A percentile compares a stretch with the other conserved stretches of the same genome.
Conservation (phyloP, 2,797 vertebrate species). For the Sebastes hubbsi region DNA sequence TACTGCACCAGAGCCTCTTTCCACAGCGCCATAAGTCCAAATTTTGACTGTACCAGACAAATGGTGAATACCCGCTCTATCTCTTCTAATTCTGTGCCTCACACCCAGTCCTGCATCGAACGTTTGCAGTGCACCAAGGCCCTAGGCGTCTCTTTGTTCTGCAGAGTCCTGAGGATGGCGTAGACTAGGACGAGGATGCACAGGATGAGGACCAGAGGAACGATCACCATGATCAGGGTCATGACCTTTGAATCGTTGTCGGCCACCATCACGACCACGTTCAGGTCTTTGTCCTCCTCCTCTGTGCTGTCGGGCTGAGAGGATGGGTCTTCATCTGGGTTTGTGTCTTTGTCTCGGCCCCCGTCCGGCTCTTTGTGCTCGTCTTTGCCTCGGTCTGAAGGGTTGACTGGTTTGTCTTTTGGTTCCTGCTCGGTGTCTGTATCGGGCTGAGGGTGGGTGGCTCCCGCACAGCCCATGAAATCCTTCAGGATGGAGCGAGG, state of each 20-base stretch:
- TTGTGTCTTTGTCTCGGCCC: constrained; percentile 23
- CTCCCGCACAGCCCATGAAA: constrained; percentile 92
- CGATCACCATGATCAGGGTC: constrained; percentile 90
- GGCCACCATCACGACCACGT: constrained; percentile 89
- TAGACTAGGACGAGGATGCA: constrained; percentile 91
- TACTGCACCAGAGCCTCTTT: constrained; percentile 12
- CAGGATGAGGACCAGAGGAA: constrained; percentile 91
- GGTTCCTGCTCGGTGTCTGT: constrained; percentile 65
- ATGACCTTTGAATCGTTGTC: constrained; percentile 87
- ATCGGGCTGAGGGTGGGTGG: constrained; percentile 76
- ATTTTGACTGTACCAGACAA: background rate
- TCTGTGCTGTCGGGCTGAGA: constrained; percentile 15
- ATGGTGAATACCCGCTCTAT: background rate
- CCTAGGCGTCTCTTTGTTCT: constrained; percentile 92
- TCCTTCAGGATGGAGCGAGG: constrained; percentile 95
- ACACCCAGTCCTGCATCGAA: constrained; percentile 98
- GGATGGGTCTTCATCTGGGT: constrained; percentile 25
- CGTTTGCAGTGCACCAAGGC: constrained; percentile 96
- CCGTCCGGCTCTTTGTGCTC: constrained; percentile 47
- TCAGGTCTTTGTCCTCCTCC: constrained; percentile 80
- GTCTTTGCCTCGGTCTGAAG: constrained; percentile 61
- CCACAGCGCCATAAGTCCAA: background rate
- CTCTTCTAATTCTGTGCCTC: constrained; percentile 50
- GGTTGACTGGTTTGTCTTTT: constrained; percentile 39
- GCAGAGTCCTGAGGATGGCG: constrained; percentile 90